Percentiles rank a stretch among this genome's conserved stretches.
Conservation (phyloP, 1,140 invertebrate genomes). For the Heterodera schachtii region DNA sequence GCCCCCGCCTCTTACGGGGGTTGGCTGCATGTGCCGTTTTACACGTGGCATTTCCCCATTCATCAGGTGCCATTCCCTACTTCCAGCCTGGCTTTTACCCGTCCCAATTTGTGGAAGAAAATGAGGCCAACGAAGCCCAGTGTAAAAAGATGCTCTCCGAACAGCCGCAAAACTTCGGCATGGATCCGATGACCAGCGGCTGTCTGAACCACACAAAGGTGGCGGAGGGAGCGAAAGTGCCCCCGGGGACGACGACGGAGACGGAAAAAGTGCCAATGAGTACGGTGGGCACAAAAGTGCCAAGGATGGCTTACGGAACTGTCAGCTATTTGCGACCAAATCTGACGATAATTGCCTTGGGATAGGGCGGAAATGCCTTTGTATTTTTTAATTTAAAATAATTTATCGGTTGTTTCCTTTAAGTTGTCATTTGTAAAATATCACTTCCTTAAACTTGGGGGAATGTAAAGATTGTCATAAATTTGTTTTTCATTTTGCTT, state of each 20-base stretch:
- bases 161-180: slow-evolving; percentile 45
- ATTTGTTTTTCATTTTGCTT: no score
- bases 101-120: slow-evolving; percentile 51
- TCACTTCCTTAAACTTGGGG: no score
- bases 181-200: slow-evolving; percentile 41
- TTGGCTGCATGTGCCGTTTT: not conserved
- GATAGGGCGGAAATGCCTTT: not conserved
- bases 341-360: not conserved
- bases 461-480: no score
- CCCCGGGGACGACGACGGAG: not conserved
- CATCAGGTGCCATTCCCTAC: slow-evolving; percentile 50
- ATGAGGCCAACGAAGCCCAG: slow-evolving; percentile 51
- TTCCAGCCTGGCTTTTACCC: slow-evolving; percentile 61
- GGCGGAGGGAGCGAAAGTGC: not conserved
- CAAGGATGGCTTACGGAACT: not conserved
- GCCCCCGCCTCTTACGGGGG: slow-evolving; percentile 56
- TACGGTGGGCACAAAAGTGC: not conserved
- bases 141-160: slow-evolving; percentile 58
- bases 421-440: not conserved
- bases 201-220: slow-evolving; percentile 43
- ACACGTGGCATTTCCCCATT: not conserved
- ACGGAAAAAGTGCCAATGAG: not conserved
- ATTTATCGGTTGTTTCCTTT: not conserved
- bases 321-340: slow-evolving; percentile 8
- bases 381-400: not conserved